These are phyloP conservation scores for Clistopyga incitator DNA, from an alignment of 2,888 invertebrate species.

Conservation along the genomic window DNA sequence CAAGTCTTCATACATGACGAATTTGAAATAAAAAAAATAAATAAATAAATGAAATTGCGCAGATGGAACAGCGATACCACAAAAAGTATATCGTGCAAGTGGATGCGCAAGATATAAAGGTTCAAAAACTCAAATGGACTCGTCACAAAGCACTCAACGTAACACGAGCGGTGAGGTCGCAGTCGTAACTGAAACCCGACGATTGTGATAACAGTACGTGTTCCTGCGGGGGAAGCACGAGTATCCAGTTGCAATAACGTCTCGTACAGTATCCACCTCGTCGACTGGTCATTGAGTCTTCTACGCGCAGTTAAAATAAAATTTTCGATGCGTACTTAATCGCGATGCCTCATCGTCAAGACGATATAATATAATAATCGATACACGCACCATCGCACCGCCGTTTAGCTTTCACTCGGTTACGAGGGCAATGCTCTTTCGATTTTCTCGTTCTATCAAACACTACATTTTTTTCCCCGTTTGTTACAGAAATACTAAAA, in stretches of 20 bases:
- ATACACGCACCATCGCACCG: neutral
- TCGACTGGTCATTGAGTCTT: neutral
- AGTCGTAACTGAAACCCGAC: constrained; percentile 46
- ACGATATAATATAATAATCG: constrained; percentile 11
- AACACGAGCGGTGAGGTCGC: constrained; percentile 40
- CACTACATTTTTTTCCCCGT: too few species aligned
- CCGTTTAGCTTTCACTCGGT: neutral
- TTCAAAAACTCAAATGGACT: neutral
- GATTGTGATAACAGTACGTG: constrained; percentile 32
- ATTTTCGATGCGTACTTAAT: neutral
- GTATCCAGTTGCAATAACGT: constrained; percentile 36
- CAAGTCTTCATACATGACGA: neutral
- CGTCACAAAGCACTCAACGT: constrained; percentile 36
- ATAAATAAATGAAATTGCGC: too few species aligned
- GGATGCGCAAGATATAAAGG: neutral
- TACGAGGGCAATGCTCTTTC: neutral
- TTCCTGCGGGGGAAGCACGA: neutral
- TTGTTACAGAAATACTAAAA: too few species aligned
- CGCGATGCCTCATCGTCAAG: neutral
- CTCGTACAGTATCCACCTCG: constrained; percentile 12
- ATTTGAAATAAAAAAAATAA: neutral
- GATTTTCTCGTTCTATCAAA: neutral
- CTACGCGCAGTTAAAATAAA: neutral
- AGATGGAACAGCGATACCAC: neutral
- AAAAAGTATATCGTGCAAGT: neutral